These are phyloP conservation scores for Epinephelus lanceolatus DNA, from an alignment of 2,113 vertebrate species.

Conservation along the genomic window DNA sequence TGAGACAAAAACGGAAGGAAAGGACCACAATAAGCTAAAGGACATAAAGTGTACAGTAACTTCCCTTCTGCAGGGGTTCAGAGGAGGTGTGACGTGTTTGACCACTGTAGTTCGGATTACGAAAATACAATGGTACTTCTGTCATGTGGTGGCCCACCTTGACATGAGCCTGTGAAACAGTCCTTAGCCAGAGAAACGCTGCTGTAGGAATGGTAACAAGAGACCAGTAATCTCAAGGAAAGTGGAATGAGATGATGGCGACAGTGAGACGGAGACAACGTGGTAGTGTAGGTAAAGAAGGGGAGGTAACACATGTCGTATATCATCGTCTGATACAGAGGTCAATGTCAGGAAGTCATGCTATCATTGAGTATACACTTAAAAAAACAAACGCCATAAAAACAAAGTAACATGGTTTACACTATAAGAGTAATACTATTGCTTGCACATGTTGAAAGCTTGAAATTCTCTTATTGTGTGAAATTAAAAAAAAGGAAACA, in stretches of 20 bases:
- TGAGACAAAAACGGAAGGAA: not conserved
- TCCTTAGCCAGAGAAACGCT: not conserved
- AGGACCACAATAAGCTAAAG: not conserved
- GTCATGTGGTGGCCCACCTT: not conserved
- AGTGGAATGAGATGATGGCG: slow-evolving; percentile 9
- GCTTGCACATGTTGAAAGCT: slow-evolving; percentile 70
- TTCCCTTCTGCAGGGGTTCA: not conserved
- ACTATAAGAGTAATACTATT: slow-evolving; percentile 72
- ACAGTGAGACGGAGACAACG: not conserved
- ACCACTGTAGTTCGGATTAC: not conserved
- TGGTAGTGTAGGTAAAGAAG: slow-evolving; percentile 24
- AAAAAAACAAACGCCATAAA: slow-evolving; percentile 33
- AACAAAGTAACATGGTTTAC: slow-evolving; percentile 52
- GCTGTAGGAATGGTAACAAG: slow-evolving; percentile 8
- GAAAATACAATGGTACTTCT: not conserved
- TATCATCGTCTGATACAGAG: slow-evolving; percentile 38
- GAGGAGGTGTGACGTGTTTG: not conserved
- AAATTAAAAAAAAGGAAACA: slow-evolving; percentile 24
- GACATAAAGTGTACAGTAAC: not conserved
- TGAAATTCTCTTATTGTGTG: slow-evolving; percentile 55
- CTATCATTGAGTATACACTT: slow-evolving; percentile 48
- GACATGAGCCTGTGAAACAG: not conserved
- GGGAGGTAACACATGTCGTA: slow-evolving; percentile 23
- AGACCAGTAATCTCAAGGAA: slow-evolving; percentile 10
- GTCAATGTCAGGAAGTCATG: slow-evolving; percentile 55